phyloP scores from a whole-genome alignment of 2,888 invertebrate species.

The Gortyna flavago region DNA sequence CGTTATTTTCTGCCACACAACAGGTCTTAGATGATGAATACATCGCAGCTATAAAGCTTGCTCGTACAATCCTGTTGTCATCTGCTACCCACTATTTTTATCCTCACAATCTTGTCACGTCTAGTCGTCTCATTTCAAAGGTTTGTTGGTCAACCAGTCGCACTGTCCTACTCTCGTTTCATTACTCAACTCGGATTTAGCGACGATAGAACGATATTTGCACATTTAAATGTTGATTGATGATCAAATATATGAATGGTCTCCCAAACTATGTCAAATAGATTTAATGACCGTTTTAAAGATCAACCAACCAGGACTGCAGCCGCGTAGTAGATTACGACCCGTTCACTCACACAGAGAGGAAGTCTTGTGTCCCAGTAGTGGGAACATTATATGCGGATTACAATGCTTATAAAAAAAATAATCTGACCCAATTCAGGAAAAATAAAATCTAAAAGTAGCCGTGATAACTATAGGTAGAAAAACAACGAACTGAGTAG shows the following conservation, averaged over 20 bases:
- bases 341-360: neutral
- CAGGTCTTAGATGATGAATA: constrained; percentile 40
- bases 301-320: too few relatives aligned
- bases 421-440: neutral
- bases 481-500: constrained; percentile 4
- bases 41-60: constrained; percentile 27
- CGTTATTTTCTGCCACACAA: constrained; percentile 17
- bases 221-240: constrained; percentile 22
- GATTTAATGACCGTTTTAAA: neutral
- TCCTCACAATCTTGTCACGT: constrained; percentile 51
- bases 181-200: constrained; percentile 56
- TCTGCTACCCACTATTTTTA: constrained; percentile 58
- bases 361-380: neutral
- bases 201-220: constrained; percentile 43
- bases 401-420: neutral
- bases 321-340: neutral
- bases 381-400: neutral
- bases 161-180: constrained; percentile 50
- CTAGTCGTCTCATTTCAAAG: constrained; percentile 59
- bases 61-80: constrained; percentile 56
- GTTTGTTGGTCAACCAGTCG: constrained; percentile 62
- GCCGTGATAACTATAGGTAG: constrained; percentile 1
- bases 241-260: constrained; percentile 2
- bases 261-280: neutral
- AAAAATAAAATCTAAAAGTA: constrained; percentile 11